Conservation (phyloP, 2,113 vertebrate species). For the Corythaixoides concolor region DNA sequence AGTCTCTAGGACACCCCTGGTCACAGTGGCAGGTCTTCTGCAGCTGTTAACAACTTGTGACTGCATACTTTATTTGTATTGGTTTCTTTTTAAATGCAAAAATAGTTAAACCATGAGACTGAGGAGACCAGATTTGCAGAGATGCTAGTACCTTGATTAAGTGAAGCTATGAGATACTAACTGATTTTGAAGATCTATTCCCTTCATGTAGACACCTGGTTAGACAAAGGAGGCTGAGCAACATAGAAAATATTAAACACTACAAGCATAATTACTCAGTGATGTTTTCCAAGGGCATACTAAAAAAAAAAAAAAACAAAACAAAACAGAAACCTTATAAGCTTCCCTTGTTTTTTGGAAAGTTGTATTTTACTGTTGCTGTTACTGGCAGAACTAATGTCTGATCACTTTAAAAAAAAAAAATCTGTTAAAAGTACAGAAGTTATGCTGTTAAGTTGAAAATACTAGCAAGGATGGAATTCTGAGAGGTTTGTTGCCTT, state of each 20-base stretch:
- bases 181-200: neutral
- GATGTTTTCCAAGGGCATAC: neutral
- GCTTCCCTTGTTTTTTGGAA: neutral
- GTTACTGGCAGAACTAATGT: neutral
- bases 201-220: neutral
- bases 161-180: neutral
- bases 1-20: neutral
- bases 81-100: neutral
- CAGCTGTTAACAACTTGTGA: neutral
- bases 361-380: neutral
- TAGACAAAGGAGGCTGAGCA: neutral
- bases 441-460: neutral
- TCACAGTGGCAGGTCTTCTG: neutral
- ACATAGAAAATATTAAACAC: neutral
- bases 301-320: no score
- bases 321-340: neutral
- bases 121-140: neutral
- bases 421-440: neutral
- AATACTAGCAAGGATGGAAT: neutral
- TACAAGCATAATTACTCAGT: neutral
- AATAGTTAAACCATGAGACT: neutral
- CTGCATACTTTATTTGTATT: neutral
- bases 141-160: neutral
- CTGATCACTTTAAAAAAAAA: neutral
- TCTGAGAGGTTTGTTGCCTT: neutral